Base-by-base conservation (phyloP, 2,797 vertebrate species). In the Notamacropus eugenii region DNA sequence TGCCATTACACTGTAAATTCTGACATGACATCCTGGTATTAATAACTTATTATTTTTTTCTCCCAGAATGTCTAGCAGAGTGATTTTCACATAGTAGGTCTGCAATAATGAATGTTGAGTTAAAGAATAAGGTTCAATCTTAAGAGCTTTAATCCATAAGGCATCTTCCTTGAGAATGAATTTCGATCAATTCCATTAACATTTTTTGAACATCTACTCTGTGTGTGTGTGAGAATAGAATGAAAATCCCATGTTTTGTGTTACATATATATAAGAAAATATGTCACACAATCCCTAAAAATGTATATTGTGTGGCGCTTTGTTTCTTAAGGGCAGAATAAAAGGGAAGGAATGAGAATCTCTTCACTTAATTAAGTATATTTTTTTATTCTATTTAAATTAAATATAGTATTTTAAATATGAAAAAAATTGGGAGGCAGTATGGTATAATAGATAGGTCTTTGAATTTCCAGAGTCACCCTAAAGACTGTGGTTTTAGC, bases 271-370 rank as follows among this genome's bases (percentile, higher is more conserved):
- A 46, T 82, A 46, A 46, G 74, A 24, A 82, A 46, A 46, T 74
- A 40, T 87, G 74, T 28, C 16, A 74, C 59, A 31, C 59, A 62
- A 28, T 58, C 57, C 57, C 58, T 74, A 74, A n/a, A 67, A 67
- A 58, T 67, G 34, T 91, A 31, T 93, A 74, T 34, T 22, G 31
- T 40, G 22, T 91, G 29, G 19, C 92, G 14, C 56, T 93, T 94
- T 91, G 58, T 95, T 94, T 96, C 87, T 58, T 82, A 29, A 96
- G 27, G 59, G 90, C 62, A 62, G 16, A 93, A 92, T 91, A 93
- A 24, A 62, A 92, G 54, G 62, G 13, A 31, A 11, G 92, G 90
- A 55, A 52, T 28, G 57, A 93, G 54, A 82, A 1, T 31, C 67
- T 90, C 11, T 50, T 94, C 1, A 46, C 9, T 50, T 28, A 59